phyloP scores from a whole-genome alignment of 2,797 vertebrate species.

The Chromis chromis region DNA sequence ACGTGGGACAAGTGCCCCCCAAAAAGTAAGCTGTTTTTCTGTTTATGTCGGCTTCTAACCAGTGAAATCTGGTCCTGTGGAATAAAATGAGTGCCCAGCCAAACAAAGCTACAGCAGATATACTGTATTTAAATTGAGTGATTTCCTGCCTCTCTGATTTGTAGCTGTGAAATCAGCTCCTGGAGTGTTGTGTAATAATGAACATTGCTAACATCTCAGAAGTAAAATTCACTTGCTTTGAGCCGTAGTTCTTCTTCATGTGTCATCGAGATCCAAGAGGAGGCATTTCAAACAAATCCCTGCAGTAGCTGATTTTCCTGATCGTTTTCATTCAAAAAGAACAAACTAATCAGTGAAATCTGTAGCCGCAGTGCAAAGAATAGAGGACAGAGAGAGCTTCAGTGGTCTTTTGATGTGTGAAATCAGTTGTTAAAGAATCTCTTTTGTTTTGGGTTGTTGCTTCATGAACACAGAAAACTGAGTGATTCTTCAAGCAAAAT shows the following conservation, averaged over 20 bases:
- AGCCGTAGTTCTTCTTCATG: conserved; percentile 24
- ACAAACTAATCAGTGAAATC: conserved; percentile 43
- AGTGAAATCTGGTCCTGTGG: background rate
- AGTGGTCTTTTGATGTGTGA: conserved; percentile 23
- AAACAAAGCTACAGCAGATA: background rate
- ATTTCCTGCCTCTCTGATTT: conserved; percentile 28
- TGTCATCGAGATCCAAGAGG: conserved; percentile 13
- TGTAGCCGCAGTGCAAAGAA: conserved; percentile 1
- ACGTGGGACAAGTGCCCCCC: conserved; percentile 97
- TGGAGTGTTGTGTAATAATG: conserved; percentile 17
- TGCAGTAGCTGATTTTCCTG: conserved; percentile 20
- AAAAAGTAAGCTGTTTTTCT: conserved; percentile 90
- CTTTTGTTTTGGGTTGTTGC: conserved; percentile 20
- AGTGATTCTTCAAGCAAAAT: conserved; percentile 5
- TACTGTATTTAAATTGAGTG: background rate
- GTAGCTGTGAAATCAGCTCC: conserved; percentile 47
- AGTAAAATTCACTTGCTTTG: conserved; percentile 18
- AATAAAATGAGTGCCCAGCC: background rate
- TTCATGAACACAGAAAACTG: too few relatives aligned
- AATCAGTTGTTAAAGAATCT: conserved; percentile 21
- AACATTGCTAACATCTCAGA: conserved; percentile 30
- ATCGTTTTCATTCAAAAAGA: conserved; percentile 25
- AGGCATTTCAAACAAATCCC: conserved; percentile 41
- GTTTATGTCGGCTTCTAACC: background rate
- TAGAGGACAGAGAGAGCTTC: background rate